Evolutionary conservation across 2,113 vertebrate genomes (phyloP), one percentile per base, ranked within the genome.

Genomic region (Dipodomys stephensi): DNA sequence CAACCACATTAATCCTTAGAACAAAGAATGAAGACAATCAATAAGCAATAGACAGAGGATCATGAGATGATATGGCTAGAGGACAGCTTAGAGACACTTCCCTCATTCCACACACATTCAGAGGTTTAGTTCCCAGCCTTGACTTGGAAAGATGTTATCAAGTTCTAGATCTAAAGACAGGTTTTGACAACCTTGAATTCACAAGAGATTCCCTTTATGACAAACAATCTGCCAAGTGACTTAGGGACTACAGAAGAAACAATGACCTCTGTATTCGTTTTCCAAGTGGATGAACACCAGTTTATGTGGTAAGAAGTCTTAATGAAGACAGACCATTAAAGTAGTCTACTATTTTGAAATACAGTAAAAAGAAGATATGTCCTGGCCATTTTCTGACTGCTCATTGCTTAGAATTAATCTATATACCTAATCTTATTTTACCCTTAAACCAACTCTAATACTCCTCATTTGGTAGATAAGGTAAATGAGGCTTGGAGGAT

Each of bases 181-280:
- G 4, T 86, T 6, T 32, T 78, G 10, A 8, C 39, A 65, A 1
- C 11, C 8, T 2, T 4, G 1, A 23, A 60, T 1, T 60, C 6
- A 1, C 35, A 35, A 2, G 1, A 2, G 39, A 68, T 64, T 30
- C 35, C 0, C 1, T 72, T 0, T 25, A 2, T 72, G 11, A 62
- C 22, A 62, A 85, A 18, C 9, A 44, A 79, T 60, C 4, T 88
- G 20, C 6, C 71, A 22, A 92, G 4, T 3, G 22, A 67, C 30
- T 3, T 62, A 27, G 35, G 28, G 32, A 73, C 81, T n/a, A 22
- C 0, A 35, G 20, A 35, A 67, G 25, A 72, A 73, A 73, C 9
- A 49, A 1, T 87, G 16, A 20, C 2, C 0, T 7, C 76, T 89
- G 65, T 46, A 19, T 2, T 65, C 4, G 27, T 80, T 92, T 93